Base-by-base conservation (phyloP, 1,140 invertebrate genomes). In the Cyclina sinensis region DNA sequence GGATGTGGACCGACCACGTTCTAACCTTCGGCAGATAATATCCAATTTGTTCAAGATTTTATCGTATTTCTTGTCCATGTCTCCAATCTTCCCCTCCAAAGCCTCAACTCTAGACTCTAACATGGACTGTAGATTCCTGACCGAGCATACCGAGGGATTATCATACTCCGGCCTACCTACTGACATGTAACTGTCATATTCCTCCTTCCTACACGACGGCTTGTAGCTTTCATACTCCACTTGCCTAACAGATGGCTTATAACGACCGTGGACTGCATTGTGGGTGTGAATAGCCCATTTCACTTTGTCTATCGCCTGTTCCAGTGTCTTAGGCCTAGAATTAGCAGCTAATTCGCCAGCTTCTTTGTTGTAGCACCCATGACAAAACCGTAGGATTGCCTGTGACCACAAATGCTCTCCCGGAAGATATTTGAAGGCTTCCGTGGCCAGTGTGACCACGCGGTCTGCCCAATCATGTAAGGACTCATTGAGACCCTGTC, bases 381-480 rank as follows among this genome's bases (percentile, higher is more conserved):
- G 76, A 32, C 76, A 80, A 18, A 80, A 80, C 21, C 51, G 21
- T 54, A 80, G 12, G 4, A 57, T 27, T 14, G 76, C 54, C 27
- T 80, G 76, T 24, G 27, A 37, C 30, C 24, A 32, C 48, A 80
- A 32, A n/a, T 80, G 76, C 4, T 80, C 46, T 16, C 54, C 43
- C 1, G 46, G 0, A 80, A 35, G 32, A 54, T 43, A n/a, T n/a
- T n/a, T n/a, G 54, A 62, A 62, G 1, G 79, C 79, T 18, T 62
- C 14, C 0, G 30, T 59, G 0, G 79, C 79, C 12, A 81, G n/a
- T 24, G 79, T 37, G 14, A 81, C 37, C 16, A 59, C 51, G 1
- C 51, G 27, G 35, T 81, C 79, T 3, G 79, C 51, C 79, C 79
- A 81, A 35, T 81, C 79, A 62, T 62, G 32, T 9, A 81, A n/a